Conservation (phyloP, 2,797 vertebrate genomes). For the Salarias fasciatus region DNA sequence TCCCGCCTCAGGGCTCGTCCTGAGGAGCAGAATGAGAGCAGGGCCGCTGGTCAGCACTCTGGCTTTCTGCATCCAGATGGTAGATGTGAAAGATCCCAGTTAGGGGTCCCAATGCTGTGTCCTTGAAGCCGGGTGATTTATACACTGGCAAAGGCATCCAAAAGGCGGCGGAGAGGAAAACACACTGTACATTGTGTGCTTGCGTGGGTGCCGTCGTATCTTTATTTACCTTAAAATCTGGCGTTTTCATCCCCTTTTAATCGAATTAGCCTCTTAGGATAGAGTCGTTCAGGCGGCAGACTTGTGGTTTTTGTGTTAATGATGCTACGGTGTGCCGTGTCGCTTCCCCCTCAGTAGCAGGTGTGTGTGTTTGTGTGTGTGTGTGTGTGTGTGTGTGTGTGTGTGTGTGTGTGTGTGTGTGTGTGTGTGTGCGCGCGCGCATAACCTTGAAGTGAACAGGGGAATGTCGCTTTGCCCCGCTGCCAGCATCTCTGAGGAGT, state of each 20-base stretch:
- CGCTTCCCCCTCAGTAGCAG: conserved; percentile 16
- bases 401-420: conserved; percentile 38
- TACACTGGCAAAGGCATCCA: conserved; percentile 73
- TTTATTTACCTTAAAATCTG: conserved; percentile 4
- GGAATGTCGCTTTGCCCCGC: conserved; percentile 51
- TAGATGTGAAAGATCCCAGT: conserved; percentile 79
- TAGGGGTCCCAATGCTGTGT: conserved; percentile 79
- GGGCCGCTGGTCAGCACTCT: conserved; percentile 80
- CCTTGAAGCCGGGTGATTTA: conserved; percentile 82
- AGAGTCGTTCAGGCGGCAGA: conserved; percentile 9
- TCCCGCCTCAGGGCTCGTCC: conserved; percentile 43
- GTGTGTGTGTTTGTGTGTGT: conserved; percentile 32
- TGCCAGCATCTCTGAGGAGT: conserved; percentile 60
- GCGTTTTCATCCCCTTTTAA: conserved; percentile 14
- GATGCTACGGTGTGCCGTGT: conserved; percentile 9
- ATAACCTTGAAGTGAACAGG: conserved; percentile 63
- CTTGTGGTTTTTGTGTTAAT: conserved; percentile 34
- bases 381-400: conserved; percentile 46
- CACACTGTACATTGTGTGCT: conserved; percentile 35
- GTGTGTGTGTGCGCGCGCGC: conserved; percentile 23
- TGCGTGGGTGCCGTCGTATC: not conserved
- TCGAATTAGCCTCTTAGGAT: conserved; percentile 13
- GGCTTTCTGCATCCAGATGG: conserved; percentile 80
- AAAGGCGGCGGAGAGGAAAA: conserved; percentile 61
- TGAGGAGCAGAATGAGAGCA: conserved; percentile 70